Base-by-base conservation (phyloP, 92 coral and sea anemone genomes). In the Scolanthus callimorphus region DNA sequence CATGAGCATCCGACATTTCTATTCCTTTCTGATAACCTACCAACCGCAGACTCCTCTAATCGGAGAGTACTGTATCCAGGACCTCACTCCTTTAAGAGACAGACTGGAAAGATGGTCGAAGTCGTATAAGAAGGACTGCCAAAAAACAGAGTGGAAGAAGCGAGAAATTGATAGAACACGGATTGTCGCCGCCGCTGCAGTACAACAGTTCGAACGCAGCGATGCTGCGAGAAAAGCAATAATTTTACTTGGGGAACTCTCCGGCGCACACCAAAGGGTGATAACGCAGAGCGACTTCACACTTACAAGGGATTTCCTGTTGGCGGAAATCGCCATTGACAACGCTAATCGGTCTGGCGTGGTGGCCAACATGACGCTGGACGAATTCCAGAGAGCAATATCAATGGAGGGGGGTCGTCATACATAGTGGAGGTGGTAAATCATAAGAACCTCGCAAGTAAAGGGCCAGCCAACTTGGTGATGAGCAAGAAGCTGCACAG, bases 321-420 rank as follows among this genome's bases (percentile, higher is more conserved):
- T 80, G 2, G 62, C 87, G 2, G 79, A 85, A 59, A 71, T 86
- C 0, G 8, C 62, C 21, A 66, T 76, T 1, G 78, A 86, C 63
- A 86, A 81, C 60, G 85, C 74, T 1, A 76, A 76, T 51, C 65
- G 79, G 2, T 60, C 89, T 3, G 84, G 95, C 0, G 85, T 81
- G 12, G 70, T 76, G 0, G 72, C 89, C 17, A 53, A 55, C 56
- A 86, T 86, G 88, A 76, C 85, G 1, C 29, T 76, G 13, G 4
- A 56, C 17, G 89, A 86, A 52, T 86, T 81, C 53, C 13, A 58
- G 22, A 31, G 65, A 25, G 73, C 43, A 15, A 6, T 6, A 34
- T n/a, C n/a, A n/a, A n/a, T n/a, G 43, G 15, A 34, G 43, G 15
- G 43, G 15, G 15, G 6, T 6, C 6, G 15, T 34, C 43, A 6